Percentiles rank a stretch among this genome's conserved stretches.
These are phyloP conservation scores for Onychorhynchus coronatus DNA, from an alignment of 2,113 vertebrate species.

Conservation along the genomic window DNA sequence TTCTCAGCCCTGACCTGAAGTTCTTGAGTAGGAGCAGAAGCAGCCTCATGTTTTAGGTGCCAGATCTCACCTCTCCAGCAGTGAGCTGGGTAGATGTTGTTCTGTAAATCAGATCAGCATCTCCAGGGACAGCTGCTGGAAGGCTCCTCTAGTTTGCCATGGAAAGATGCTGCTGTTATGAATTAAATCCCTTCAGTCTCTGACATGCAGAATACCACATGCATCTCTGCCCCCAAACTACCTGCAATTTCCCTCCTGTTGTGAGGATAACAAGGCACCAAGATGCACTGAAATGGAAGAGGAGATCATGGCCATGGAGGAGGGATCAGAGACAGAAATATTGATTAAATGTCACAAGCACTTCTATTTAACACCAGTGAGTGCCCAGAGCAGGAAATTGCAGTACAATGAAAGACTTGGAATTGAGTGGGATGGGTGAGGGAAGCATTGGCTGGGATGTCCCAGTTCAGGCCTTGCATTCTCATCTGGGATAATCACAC, in stretches of 20 bases:
- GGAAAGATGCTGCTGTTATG: not conserved
- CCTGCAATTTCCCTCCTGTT: not conserved
- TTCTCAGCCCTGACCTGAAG: not conserved
- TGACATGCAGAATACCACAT: not conserved
- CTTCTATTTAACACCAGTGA: not conserved
- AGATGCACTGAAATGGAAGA: not conserved
- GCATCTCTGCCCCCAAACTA: not conserved
- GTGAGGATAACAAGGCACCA: not conserved
- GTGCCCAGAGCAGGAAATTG: not conserved
- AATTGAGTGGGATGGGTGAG: not conserved
- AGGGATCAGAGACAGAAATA: not conserved
- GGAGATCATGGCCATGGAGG: not conserved
- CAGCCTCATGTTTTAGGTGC: not conserved
- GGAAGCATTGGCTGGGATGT: not conserved
- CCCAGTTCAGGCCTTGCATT: not conserved
- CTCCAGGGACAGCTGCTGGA: not conserved
- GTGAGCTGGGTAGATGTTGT: not conserved
- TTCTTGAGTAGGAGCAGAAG: not conserved
- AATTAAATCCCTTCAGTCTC: not conserved
- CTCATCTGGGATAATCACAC: not conserved
- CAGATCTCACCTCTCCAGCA: not conserved
- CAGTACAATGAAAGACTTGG: not conserved
- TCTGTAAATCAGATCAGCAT: not conserved
- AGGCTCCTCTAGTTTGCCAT: not conserved
- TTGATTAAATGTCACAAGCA: not conserved